Conservation (phyloP, 1,140 invertebrate genomes). For the Cydia amplana region DNA sequence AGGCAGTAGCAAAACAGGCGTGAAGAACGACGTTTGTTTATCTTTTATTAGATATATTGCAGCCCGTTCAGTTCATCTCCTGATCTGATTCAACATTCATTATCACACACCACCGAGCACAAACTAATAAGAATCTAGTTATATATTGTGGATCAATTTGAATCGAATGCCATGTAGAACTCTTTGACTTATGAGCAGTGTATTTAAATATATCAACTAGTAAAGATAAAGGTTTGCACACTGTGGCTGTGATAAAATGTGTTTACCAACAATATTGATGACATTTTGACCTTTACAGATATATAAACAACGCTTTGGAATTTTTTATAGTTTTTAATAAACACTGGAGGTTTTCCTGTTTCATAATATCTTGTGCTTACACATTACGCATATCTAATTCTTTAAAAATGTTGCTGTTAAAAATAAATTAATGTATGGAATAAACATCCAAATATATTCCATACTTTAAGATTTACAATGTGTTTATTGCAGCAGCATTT, state of each 20-base stretch:
- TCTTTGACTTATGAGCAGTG: background rate
- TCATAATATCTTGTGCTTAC: background rate
- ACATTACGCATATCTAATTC: background rate
- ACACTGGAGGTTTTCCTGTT: background rate
- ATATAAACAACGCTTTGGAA: constrained; percentile 11
- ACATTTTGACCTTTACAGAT: background rate
- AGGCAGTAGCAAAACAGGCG: background rate
- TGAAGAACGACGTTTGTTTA: background rate
- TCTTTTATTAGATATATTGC: background rate
- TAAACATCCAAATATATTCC: background rate
- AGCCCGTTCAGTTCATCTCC: background rate
- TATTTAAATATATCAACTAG: background rate
- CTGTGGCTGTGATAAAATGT: background rate
- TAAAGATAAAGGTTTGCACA: background rate
- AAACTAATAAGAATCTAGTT: background rate
- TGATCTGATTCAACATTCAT: background rate
- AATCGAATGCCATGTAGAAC: background rate
- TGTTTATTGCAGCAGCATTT: background rate
- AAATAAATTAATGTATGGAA: no score
- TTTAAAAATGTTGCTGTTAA: no score
- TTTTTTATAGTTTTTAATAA: background rate
- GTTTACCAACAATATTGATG: constrained; percentile 6
- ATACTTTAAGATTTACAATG: background rate
- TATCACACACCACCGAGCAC: background rate
- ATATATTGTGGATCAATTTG: background rate